These are phyloP conservation scores for Lytechinus variegatus DNA, from an alignment of 35 echinoderm and acorn worm species.

Conservation along the genomic window DNA sequence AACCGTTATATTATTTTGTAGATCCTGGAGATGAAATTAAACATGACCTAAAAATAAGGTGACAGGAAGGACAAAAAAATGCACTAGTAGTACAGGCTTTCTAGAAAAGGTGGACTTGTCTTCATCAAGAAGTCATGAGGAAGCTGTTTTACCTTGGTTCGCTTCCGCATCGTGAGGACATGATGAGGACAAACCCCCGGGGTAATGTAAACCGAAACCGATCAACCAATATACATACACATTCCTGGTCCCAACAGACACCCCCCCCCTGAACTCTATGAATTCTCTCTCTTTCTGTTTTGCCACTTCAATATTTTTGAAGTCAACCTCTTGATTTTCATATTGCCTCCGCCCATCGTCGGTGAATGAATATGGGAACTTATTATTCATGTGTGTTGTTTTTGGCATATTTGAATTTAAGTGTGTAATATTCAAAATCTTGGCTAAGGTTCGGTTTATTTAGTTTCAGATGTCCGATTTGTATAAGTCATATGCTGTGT, in stretches of 20 bases:
- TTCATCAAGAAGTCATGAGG: neutral
- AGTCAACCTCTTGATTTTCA: neutral
- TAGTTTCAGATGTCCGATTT: too few species aligned
- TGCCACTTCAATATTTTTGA: neutral
- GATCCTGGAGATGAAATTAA: too few species aligned
- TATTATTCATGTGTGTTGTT: too few species aligned
- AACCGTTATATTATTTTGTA: too few species aligned
- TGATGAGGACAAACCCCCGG: slow-evolving; percentile 21
- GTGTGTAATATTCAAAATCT: too few species aligned
- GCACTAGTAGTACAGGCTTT: too few species aligned
- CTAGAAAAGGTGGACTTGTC: neutral
- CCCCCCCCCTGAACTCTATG: neutral
- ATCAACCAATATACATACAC: slow-evolving; percentile 20
- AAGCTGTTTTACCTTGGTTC: neutral
- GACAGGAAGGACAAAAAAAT: neutral
- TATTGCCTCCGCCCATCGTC: too few species aligned
- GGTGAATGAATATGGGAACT: too few species aligned
- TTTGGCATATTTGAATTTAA: too few species aligned
- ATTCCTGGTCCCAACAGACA: neutral
- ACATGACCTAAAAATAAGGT: neutral
- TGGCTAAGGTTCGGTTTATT: too few species aligned
- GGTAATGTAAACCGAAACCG: slow-evolving; percentile 32
- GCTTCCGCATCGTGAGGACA: slow-evolving; percentile 25
- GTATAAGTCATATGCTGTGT: too few species aligned
- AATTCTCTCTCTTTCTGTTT: neutral